Conservation (phyloP, 2,797 vertebrate species). For the Falco naumanni region DNA sequence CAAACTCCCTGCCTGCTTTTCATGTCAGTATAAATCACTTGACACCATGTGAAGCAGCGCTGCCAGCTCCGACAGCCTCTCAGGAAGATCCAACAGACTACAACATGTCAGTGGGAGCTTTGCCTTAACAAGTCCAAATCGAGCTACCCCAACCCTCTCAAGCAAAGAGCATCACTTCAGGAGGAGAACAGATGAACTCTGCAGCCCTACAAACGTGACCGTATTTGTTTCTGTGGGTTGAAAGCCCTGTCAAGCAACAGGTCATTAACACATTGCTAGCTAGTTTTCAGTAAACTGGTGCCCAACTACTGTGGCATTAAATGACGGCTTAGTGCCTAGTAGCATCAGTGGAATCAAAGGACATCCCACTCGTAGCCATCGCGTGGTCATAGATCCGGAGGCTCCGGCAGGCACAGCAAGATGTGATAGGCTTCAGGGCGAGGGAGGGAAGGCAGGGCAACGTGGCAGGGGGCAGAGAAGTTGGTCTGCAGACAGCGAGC, state of each 20-base stretch:
- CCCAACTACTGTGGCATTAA: neutral
- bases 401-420: neutral
- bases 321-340: neutral
- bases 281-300: neutral
- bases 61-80: constrained; percentile 8
- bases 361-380: neutral
- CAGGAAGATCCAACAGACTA: neutral
- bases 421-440: neutral
- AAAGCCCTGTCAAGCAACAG: neutral
- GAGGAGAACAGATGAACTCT: neutral
- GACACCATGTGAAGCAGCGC: neutral
- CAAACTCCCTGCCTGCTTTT: neutral
- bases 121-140: neutral
- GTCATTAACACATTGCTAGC: neutral
- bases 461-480: neutral
- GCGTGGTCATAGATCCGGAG: neutral
- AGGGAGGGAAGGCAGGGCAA: neutral
- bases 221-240: neutral
- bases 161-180: neutral
- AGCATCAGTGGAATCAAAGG: neutral
- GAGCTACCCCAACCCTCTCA: neutral
- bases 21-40: neutral
- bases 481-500: neutral
- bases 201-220: neutral
- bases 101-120: neutral